Percentiles rank a stretch among this genome's conserved stretches.
These are phyloP conservation scores for Lycorma delicatula DNA, from an alignment of 1,140 invertebrate genomes.

Conservation along the genomic window DNA sequence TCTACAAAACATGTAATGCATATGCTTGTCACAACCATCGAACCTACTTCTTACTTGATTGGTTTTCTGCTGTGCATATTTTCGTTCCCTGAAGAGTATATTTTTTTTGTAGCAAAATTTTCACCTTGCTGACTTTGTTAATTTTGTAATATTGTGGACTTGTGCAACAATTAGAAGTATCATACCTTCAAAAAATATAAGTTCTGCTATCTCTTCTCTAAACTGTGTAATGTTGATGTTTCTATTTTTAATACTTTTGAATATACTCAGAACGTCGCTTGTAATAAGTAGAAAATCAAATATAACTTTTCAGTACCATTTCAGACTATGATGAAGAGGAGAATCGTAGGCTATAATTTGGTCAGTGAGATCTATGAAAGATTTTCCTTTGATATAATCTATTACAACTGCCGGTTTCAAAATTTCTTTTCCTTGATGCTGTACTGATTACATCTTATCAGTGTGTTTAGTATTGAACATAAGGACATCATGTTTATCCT, in stretches of 20 bases:
- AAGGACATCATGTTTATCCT: background rate
- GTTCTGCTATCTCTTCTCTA: background rate
- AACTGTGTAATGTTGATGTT: background rate
- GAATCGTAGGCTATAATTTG: background rate
- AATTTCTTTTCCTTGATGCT: background rate
- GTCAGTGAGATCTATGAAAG: slow-evolving; percentile 2
- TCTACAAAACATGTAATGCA: too few relatives aligned
- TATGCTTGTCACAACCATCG: too few relatives aligned
- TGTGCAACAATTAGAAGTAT: background rate
- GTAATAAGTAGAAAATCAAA: background rate
- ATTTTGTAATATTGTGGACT: background rate
- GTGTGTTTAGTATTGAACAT: background rate
- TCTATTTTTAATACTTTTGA: background rate
- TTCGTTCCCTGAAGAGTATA: too few relatives aligned
- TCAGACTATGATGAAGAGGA: background rate
- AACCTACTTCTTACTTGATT: too few relatives aligned
- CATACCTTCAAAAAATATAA: background rate
- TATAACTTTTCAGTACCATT: background rate
- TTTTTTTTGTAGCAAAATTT: background rate
- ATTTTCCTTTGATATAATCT: background rate
- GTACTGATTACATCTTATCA: background rate
- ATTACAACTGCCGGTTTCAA: background rate
- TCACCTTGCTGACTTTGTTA: background rate
- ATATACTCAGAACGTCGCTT: background rate
- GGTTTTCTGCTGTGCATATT: too few relatives aligned